Base-by-base conservation (phyloP, 2,113 vertebrate species). In the Caretta caretta region DNA sequence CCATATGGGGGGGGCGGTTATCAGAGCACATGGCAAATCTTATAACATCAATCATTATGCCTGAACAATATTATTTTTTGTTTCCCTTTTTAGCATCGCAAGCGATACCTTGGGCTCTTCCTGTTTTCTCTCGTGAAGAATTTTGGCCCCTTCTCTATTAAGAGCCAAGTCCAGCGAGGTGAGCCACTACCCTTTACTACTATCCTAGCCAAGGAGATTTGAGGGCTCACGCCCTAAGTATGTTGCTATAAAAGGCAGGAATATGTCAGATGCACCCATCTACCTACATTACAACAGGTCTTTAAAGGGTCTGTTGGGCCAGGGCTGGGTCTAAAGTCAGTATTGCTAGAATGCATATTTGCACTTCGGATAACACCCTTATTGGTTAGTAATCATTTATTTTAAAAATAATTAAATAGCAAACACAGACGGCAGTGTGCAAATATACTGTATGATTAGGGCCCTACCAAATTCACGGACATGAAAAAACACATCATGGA, bases 1-100 rank as follows among this genome's bases (percentile, higher is more conserved):
- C 54, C 76, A 62, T 84, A 27, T 5, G 24, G 35, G 35, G 16
- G 17, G 5, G 25, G n/a, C n/a, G 35, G 42, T 84, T 3, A 84
- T 87, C 56, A 88, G n/a, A 95, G 51, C 25, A 80, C 86, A 88
- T 51, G 48, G 59, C 83, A 92, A 62, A 35, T 12, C 27, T 93
- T 75, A n/a, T 0, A 46, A 80, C 29, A 59, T n/a, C 86, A 54
- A 6, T 38, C 79, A 31, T 49, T 69, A 38, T 20, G 69, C 46
- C n/a, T 88, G 16, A 82, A 92, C 1, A 38, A 2, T 35, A 35
- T 14, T 86, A 89, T 25, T 50, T 3, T 69, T 10, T 13, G 1
- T n/a, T 20, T 72, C 13, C n/a, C 35, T 72, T n/a, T 24, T 90
- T 38, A 54, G 22, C 2, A 3, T 22, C 86, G 6, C 9, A 83